A percentile compares a stretch with the other conserved stretches of the same genome.
These are phyloP conservation scores for Drosophila paranaensis DNA, from an alignment of 2,888 invertebrate genomes.

Conservation along the genomic window DNA sequence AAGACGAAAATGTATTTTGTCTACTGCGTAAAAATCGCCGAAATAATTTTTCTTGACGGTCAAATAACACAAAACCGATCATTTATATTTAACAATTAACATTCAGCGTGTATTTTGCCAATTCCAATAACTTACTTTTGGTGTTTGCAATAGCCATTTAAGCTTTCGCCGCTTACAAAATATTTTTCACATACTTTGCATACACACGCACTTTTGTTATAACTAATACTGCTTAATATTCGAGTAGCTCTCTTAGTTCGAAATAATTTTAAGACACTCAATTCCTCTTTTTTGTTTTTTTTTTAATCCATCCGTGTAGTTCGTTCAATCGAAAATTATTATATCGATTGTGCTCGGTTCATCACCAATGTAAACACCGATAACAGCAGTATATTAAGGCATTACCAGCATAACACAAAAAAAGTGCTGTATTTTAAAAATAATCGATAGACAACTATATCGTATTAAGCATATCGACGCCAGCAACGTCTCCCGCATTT, in stretches of 20 bases:
- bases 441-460: constrained; percentile 31
- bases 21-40: constrained; percentile 62
- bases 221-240: constrained; percentile 29
- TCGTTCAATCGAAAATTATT: constrained; percentile 36
- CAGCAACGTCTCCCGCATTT: constrained; percentile 57
- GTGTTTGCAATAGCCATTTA: constrained; percentile 40
- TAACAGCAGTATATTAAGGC: background rate
- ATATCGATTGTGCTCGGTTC: constrained; percentile 25
- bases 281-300: constrained; percentile 27
- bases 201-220: constrained; percentile 45
- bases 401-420: constrained; percentile 7
- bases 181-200: constrained; percentile 43
- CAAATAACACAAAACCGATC: constrained; percentile 26
- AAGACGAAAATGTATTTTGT: constrained; percentile 41
- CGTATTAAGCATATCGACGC: constrained; percentile 41
- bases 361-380: constrained; percentile 32
- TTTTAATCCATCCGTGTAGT: constrained; percentile 39
- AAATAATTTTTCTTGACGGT: constrained; percentile 45
- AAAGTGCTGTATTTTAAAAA: background rate
- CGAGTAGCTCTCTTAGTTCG: constrained; percentile 27
- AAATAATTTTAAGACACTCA: constrained; percentile 44
- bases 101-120: constrained; percentile 15
- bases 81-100: constrained; percentile 31
- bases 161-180: constrained; percentile 56
- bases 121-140: constrained; percentile 49